Percentiles rank a stretch among this genome's conserved stretches.
Conservation (phyloP, 2,888 invertebrate species). For the Argyra leucocephala region DNA sequence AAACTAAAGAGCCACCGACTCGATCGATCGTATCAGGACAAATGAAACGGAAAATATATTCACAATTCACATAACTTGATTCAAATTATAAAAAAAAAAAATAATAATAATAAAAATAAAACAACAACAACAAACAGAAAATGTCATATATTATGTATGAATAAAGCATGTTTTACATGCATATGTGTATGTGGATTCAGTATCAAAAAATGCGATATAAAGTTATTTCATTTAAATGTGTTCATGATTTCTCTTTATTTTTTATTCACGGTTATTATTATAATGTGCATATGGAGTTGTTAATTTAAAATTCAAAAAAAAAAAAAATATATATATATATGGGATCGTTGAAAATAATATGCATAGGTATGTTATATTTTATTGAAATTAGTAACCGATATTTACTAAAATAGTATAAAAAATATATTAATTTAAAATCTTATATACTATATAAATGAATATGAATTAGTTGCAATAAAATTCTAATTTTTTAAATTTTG, state of each 20-base stretch:
- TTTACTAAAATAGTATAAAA: too few species aligned
- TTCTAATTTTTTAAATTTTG: too few species aligned
- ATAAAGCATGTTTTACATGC: background rate
- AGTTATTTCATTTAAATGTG: background rate
- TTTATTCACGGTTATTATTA: background rate
- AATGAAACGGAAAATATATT: slow-evolving; percentile 4
- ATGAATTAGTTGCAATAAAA: too few species aligned
- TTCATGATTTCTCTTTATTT: too few species aligned
- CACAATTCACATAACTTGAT: slow-evolving; percentile 8
- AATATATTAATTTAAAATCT: too few species aligned
- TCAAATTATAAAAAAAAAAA: background rate
- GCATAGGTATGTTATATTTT: too few species aligned
- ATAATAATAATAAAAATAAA: background rate
- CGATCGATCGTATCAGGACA: slow-evolving; percentile 9
- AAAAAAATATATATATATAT: too few species aligned
- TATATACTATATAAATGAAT: too few species aligned
- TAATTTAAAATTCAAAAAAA: too few species aligned
- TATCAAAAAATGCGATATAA: background rate
- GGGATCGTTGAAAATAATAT: too few species aligned
- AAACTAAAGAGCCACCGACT: slow-evolving; percentile 2
- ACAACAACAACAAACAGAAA: background rate
- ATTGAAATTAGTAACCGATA: too few species aligned
- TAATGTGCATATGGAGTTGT: background rate
- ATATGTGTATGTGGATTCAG: background rate
- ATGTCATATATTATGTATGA: slow-evolving; percentile 2